Base-by-base conservation (phyloP, 2,888 invertebrate species). In the Gortyna flavago region DNA sequence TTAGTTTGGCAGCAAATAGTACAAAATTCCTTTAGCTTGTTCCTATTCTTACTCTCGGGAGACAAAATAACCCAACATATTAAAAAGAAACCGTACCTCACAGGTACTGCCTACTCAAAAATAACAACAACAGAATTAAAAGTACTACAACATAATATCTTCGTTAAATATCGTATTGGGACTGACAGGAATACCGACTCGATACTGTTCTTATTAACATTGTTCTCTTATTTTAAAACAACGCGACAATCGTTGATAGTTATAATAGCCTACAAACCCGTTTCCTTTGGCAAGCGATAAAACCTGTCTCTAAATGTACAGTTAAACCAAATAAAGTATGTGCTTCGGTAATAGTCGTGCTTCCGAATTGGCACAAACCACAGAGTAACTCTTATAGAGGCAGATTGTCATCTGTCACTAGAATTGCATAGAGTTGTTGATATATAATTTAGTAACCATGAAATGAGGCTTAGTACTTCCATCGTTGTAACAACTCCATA, bases 141-240 rank as follows among this genome's bases (percentile, higher is more conserved):
- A 70, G 8, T 29, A 61, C 11, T 21, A 67, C 54, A 59, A 35
- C 29, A 83, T 83, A 81, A 81, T 79, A 79, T 69, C 84, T 72
- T 81, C 21, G 32, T 59, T 41, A 57, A 73, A 73, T 80, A 79
- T 73, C 67, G n/a, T 25, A 25, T 11, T 16, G 0, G 11, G 57
- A 80, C 35, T 35, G n/a, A 51, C 13, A 41, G 57, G 11, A 82
- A 64, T 59, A 77, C 81, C 21, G 44, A 64, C n/a, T 62, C 16
- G n/a, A 61, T 38, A 51, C 7, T 66, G 35, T 74, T 80, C 48
- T 51, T 80, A 80, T 69, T 35, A 65, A 80, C 44, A 75, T 59
- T 69, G 51, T 67, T 80, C 29, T 54, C n/a, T 61, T 77, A 77
- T 48, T 77, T 35, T 32, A 57, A 11, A 38, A 65, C 38, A n/a